Evolutionary conservation across 2,888 invertebrate species (phyloP), one percentile per base, ranked within the genome.

Genomic region (Lutraria lutraria): DNA sequence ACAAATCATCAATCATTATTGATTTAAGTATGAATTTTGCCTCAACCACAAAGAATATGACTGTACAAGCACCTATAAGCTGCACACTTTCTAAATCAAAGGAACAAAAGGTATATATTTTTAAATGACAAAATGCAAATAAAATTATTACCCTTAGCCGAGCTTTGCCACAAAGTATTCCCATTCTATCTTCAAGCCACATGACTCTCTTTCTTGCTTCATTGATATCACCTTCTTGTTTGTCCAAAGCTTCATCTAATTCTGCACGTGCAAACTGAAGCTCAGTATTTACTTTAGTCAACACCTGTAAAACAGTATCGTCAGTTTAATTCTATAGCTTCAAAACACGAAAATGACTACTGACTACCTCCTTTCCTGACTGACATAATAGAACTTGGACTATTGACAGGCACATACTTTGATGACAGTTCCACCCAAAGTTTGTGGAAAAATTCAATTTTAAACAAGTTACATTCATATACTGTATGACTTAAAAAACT

Each of bases 111-210:
- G n/a, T 21, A 12, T 19, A 63, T 21, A 63, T 10, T 63, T n/a
- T 21, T 63, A 63, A 4, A 63, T 10, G 15, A 63, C n/a, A 25
- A 34, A 54, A 81, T 31, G 6, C 0, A 16, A 79, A 82, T 82
- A 53, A 25, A 63, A 31, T 31, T 52, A 89, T 86, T 93, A 95
- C 95, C 93, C 93, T 91, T 0, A 94, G 88, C 34, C 94, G 89
- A 72, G 93, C 93, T 88, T 94, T 94, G n/a, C 94, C 94, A 93
- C 94, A 94, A 10, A 96, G 90, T 43, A 93, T 87, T 31, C 95
- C 96, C 95, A 96, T 95, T 56, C 95, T 94, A 83, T 95, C 96
- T 88, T 96, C 96, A 34, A 96, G 87, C 96, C 96, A 96, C 88
- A 94, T 95, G 10, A 96, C 95, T 80, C 96, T 89, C 90, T 96